Conservation (phyloP, 2,113 vertebrate species). For the Psittacus erithacus region DNA sequence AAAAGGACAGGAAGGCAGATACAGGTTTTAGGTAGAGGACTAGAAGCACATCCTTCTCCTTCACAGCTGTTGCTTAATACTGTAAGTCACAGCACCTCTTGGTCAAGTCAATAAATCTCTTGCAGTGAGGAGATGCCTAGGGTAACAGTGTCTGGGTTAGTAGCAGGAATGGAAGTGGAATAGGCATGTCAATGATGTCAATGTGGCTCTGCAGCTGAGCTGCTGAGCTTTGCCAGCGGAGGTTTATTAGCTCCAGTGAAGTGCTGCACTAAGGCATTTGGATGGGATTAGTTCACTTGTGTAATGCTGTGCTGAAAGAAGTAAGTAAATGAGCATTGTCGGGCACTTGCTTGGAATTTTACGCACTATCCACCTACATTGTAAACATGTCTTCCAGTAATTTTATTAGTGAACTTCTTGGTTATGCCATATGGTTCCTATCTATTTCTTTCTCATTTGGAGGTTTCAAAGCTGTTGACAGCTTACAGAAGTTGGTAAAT, state of each 20-base stretch:
- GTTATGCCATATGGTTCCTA: neutral
- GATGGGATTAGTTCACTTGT: neutral
- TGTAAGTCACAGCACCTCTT: neutral
- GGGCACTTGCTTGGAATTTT: neutral
- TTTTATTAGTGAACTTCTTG: neutral
- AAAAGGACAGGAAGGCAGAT: neutral
- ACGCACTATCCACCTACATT: neutral
- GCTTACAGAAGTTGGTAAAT: neutral
- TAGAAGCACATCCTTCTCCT: neutral
- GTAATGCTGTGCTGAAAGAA: neutral
- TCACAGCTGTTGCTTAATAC: neutral
- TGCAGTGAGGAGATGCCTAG: neutral
- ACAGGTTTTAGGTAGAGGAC: neutral
- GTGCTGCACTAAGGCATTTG: neutral
- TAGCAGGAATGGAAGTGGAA: neutral
- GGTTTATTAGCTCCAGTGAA: neutral
- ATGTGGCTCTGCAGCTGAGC: neutral
- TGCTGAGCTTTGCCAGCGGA: neutral
- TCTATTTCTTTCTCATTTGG: neutral
- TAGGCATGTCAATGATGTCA: neutral
- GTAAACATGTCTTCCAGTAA: neutral
- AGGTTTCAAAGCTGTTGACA: neutral
- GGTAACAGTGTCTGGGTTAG: neutral
- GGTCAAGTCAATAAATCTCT: neutral
- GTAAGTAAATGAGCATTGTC: neutral